Evolutionary conservation across 2,888 invertebrate genomes (phyloP).

Genomic region (Tachystola acroxantha): DNA sequence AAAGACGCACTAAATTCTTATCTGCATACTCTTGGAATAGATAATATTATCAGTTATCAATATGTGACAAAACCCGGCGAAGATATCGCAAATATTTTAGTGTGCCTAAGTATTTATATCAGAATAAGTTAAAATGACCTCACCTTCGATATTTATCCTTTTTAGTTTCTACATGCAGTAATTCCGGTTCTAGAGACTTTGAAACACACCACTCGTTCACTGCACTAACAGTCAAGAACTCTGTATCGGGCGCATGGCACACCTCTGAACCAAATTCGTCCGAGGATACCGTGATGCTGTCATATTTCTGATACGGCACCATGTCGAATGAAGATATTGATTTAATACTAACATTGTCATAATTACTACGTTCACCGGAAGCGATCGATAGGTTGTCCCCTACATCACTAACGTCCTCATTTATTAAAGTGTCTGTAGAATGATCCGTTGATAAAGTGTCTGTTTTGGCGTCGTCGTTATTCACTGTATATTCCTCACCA

Average conservation of each 20-base stretch:
- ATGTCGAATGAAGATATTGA: conserved; percentile 71
- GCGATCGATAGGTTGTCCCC: conserved; percentile 51
- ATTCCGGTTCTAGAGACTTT: conserved; percentile 59
- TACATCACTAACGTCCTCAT: conserved; percentile 61
- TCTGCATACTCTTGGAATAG: conserved; percentile 39
- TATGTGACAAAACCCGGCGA: conserved; percentile 44
- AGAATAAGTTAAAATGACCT: conserved; percentile 44
- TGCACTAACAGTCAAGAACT: conserved; percentile 71
- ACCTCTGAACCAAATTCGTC: conserved; percentile 74
- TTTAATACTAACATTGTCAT: conserved; percentile 73
- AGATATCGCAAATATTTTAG: conserved; percentile 61
- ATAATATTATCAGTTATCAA: conserved; percentile 50
- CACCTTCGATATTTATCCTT: conserved; percentile 76
- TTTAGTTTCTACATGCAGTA: conserved; percentile 66
- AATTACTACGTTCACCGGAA: conserved; percentile 61
- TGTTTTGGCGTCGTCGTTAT: conserved; percentile 51
- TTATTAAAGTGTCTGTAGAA: conserved; percentile 67
- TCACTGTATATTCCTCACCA: conserved; percentile 55
- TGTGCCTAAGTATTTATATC: conserved; percentile 11
- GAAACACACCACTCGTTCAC: conserved; percentile 74
- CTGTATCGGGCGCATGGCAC: conserved; percentile 67
- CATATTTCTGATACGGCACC: conserved; percentile 72
- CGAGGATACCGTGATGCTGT: conserved; percentile 71
- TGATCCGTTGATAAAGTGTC: conserved; percentile 65
- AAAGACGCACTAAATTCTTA: conserved; percentile 41